A percentile compares a stretch with the other conserved stretches of the same genome.
phyloP scores from a whole-genome alignment of 2,888 invertebrate species.

The Stenchaetothrips biformis region DNA sequence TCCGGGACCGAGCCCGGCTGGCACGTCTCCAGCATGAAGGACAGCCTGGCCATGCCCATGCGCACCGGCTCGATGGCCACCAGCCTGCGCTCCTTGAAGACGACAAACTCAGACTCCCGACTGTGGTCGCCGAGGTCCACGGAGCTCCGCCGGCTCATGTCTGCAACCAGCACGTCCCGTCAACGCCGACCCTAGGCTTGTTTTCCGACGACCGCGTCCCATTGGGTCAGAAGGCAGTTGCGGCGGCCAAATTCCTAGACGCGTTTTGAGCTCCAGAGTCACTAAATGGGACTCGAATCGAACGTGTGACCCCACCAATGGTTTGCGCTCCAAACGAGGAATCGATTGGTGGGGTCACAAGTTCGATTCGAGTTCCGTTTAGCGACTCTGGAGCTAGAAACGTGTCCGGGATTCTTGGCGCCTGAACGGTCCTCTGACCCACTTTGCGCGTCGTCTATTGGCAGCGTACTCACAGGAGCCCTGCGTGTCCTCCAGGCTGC shows the following conservation, averaged over 20 bases:
- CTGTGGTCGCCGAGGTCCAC: constrained; percentile 74
- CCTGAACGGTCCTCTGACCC: no score
- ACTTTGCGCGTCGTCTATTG: not conserved
- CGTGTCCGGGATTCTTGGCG: no score
- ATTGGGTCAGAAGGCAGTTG: no score
- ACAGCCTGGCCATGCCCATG: constrained; percentile 85
- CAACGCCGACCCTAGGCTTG: not conserved
- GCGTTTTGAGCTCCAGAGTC: no score
- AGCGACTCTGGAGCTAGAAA: no score
- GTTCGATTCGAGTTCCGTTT: no score
- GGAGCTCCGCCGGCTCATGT: constrained; percentile 74
- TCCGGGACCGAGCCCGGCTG: constrained; percentile 96
- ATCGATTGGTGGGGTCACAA: no score
- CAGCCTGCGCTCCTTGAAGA: constrained; percentile 79
- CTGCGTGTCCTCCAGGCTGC: constrained; percentile 79
- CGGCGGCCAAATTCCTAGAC: no score
- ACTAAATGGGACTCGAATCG: no score
- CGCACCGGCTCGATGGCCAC: constrained; percentile 73
- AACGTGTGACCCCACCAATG: no score
- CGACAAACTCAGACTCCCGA: constrained; percentile 80
- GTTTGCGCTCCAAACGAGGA: no score
- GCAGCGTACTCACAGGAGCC: constrained; percentile 60
- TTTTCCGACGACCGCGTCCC: not conserved
- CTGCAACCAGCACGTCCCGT: constrained; percentile 43
- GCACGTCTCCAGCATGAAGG: constrained; percentile 90